Evolutionary conservation across 2,797 vertebrate genomes (phyloP).

Genomic region (Acipenser transmontanus): DNA sequence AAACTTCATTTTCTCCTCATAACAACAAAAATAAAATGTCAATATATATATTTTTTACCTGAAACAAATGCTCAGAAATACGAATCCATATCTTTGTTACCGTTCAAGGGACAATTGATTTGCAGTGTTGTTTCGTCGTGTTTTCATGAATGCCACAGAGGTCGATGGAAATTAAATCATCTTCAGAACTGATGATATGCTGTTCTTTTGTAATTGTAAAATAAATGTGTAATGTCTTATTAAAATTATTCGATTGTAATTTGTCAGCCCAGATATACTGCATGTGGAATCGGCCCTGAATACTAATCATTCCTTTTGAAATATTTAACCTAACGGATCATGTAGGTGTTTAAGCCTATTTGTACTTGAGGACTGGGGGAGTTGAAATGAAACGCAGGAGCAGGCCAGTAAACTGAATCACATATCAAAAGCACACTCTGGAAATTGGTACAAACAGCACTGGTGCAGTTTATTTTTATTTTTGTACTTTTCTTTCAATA

Average conservation of each 20-base stretch:
- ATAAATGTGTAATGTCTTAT: conserved; percentile 21
- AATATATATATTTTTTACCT: not conserved
- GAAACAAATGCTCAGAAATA: not conserved
- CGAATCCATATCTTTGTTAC: conserved; percentile 7
- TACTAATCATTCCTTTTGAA: not conserved
- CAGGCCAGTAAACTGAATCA: no score
- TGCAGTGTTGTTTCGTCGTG: conserved; percentile 9
- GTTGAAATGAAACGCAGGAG: no score
- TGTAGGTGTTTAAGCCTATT: no score
- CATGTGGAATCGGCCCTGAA: not conserved
- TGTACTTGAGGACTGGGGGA: no score
- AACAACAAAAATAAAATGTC: not conserved
- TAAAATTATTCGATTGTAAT: not conserved
- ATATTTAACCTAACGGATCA: no score
- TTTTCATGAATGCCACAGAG: conserved; percentile 23
- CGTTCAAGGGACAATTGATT: conserved; percentile 18
- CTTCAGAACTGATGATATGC: conserved; percentile 26
- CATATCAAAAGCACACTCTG: no score
- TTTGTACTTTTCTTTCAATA: no score
- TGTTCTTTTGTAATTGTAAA: conserved; percentile 25
- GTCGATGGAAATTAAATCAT: conserved; percentile 24
- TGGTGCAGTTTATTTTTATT: no score
- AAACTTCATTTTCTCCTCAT: conserved; percentile 2
- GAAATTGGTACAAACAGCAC: no score
- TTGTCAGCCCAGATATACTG: not conserved